Evolutionary conservation across 2,797 vertebrate species (phyloP), one percentile per base, ranked within the genome.

Genomic region (Siniperca undulata): DNA sequence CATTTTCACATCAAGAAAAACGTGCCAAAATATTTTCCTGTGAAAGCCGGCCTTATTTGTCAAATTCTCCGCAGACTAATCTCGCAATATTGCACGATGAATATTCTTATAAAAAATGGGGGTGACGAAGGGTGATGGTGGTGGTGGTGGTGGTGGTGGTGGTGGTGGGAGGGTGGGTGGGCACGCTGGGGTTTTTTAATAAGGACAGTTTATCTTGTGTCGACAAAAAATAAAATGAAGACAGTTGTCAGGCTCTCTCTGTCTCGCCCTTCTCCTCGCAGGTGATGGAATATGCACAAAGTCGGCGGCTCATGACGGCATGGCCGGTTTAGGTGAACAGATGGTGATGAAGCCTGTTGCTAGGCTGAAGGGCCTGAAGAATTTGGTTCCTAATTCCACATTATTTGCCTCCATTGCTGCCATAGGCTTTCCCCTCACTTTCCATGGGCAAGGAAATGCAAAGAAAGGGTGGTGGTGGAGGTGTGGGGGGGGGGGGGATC

Each of bases 301-400:
- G 95, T 95, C 95, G 92, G 93, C 10, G 58, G 71, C 53, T 89
- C 86, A 80, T 36, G 62, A 16, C 58, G 52, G 48, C 64, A 70
- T 94, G 93, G 93, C 92, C 95, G 93, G 95, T 96, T 96, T 91
- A 95, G 95, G 89, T 79, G 95, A 97, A 97, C 96, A 96, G 97
- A 98, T 97, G 97, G 96, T 96, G 97, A 97, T 95, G 96, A 84
- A 95, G 94, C 92, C 95, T 95, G 96, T 97, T 97, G 96, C 96
- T 96, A 97, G 96, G 96, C 76, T 66, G 66, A 44, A 92, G 95
- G 95, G 95, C 92, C 95, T 95, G 94, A 97, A 96, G 96, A 96
- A 97, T 97, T 95, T 94, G 89, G 93, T 94, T 95, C 96, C 96
- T 97, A 97, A 97, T 97, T 97, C 95, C 95, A 96, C 94, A 96